Evolutionary conservation across 2,113 vertebrate genomes (phyloP).

Genomic region (Protobothrops flavoviridis): DNA sequence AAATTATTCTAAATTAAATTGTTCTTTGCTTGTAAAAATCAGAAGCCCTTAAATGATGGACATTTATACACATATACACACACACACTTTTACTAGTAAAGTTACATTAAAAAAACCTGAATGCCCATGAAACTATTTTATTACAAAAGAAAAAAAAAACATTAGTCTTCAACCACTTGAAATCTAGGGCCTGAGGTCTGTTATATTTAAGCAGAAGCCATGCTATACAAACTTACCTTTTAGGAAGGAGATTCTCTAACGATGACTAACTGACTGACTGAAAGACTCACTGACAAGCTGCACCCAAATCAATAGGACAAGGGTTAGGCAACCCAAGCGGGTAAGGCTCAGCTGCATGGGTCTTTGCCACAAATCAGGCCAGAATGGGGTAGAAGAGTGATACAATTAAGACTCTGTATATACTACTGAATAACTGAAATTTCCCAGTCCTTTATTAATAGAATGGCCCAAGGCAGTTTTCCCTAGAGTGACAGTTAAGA

Average conservation of each 20-base stretch:
- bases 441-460: not conserved
- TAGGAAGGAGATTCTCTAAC: not conserved
- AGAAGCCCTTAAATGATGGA: not conserved
- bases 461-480: not conserved
- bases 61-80: not conserved
- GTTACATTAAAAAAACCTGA: not conserved
- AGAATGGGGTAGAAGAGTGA: not conserved
- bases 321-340: not conserved
- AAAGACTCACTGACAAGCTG: not conserved
- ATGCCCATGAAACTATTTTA: not conserved
- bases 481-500: not conserved
- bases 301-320: not conserved
- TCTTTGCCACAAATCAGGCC: not conserved
- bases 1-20: not conserved
- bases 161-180: not conserved
- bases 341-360: not conserved
- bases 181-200: not conserved
- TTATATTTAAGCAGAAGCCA: not conserved
- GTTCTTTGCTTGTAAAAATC: not conserved
- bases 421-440: not conserved
- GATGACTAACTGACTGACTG: not conserved
- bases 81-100: not conserved
- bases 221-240: slow-evolving; percentile 1
- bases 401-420: not conserved
- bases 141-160: not conserved